Evolutionary conservation across 2,113 vertebrate genomes (phyloP), one percentile per base, ranked within the genome.

Genomic region (Phalacrocorax aristotelis): DNA sequence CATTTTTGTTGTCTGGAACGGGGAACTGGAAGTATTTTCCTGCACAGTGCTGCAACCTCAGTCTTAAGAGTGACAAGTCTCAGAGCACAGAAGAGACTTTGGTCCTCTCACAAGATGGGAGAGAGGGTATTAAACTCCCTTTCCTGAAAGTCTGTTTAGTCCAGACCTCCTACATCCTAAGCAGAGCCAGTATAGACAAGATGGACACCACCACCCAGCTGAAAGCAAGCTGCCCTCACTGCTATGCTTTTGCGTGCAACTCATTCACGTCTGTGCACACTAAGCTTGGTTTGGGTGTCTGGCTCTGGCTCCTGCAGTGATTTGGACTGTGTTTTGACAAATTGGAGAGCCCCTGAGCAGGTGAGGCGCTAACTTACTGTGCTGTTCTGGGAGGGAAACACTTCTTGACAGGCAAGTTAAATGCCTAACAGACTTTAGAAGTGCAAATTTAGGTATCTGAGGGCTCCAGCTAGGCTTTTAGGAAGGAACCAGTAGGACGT

Each of bases 391-490:
- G 44, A 87, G 61, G 57, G 55, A 52, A 96, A 10, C 32, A 2
- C 87, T 87, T 40, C 52, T 75, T 84, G 77, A 91, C 48, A 75
- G 83, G 70, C 74, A 64, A 84, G 44, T 84, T 89, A 91, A 96
- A 93, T 76, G 78, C 83, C 89, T 71, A 38, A 22, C 0, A 0
- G 81, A 87, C 52, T 89, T 93, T 55, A 87, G 89, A 95, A 93
- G 94, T 94, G 89, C 52, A 95, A 91, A 96, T 93, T 70, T 20
- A 30, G 61, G 7, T 87, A 69, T 48, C 83, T 78, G 30, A 57
- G 26, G 84, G 82, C 13, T 91, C 40, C 57, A 96, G 48, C 22
- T 64, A 82, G 87, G 81, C 61, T 96, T 94, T 94, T 38, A 38
- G 38, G 38, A 38, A 38, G 38, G 38, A 38, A 38, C 38, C 29